Evolutionary conservation across 2,888 invertebrate species (phyloP).

Genomic region (Cryptus armator): DNA sequence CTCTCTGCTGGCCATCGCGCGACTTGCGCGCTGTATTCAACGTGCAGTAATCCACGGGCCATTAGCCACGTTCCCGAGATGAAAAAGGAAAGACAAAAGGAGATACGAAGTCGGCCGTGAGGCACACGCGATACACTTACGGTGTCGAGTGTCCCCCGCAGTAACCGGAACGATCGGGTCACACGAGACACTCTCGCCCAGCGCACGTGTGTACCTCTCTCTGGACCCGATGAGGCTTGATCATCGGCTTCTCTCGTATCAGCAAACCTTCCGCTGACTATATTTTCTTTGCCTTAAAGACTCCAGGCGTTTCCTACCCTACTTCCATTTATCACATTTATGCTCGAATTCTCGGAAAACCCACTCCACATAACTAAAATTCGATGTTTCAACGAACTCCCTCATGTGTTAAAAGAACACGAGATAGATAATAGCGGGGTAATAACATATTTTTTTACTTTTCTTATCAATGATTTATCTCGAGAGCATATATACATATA

Average conservation of each 20-base stretch:
- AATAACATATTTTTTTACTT: conserved; percentile 5
- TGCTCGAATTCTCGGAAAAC: neutral
- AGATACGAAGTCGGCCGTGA: conserved; percentile 36
- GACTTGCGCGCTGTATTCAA: conserved; percentile 51
- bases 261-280: conserved; percentile 21
- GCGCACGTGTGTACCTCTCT: conserved; percentile 72
- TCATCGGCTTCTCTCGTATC: conserved; percentile 5
- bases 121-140: conserved; percentile 81
- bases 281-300: neutral
- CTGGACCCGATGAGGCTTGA: conserved; percentile 56
- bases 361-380: neutral
- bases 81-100: conserved; percentile 45
- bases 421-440: neutral
- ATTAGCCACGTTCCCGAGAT: conserved; percentile 79
- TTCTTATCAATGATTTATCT: conserved; percentile 15
- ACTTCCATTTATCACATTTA: neutral
- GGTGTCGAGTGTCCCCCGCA: conserved; percentile 81
- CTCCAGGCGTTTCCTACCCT: neutral
- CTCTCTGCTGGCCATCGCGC: conserved; percentile 22
- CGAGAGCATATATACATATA: conserved; percentile 13
- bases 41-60: conserved; percentile 80
- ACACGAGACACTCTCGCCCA: conserved; percentile 80
- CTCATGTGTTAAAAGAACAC: neutral
- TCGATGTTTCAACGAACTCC: neutral
- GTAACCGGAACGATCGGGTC: conserved; percentile 74